Base-by-base conservation (phyloP, 1,140 invertebrate species). In the Pinna nobilis region DNA sequence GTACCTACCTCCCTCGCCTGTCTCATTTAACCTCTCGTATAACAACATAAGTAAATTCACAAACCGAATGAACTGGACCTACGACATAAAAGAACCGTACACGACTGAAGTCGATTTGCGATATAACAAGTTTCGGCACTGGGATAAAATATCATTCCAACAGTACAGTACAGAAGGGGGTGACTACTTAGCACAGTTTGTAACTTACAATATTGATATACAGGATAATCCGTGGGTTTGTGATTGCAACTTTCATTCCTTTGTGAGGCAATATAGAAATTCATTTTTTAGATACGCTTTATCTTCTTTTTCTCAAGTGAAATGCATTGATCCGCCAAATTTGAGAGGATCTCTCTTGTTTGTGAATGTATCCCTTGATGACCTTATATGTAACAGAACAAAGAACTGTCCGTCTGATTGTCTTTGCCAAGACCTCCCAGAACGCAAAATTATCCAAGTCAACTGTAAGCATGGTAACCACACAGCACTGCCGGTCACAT, bases 211-310 rank as follows among this genome's bases (percentile, higher is more conserved):
- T 3, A 23, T 77, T 7, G 70, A 77, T n/a, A n/a, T 77, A 1
- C 32, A 65, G 15, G 4, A 73, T 2, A 77, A 77, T 44, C 65
- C 64, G 6, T 69, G 70, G 65, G 28, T 65, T n/a, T 77, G 75
- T 33, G 75, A 77, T 39, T 77, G 75, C 35, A 30, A 73, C 13
- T 35, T 77, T n/a, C 60, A 77, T 33, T 49, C 64, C 18, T 57
- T 77, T 50, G 33, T 44, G 15, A 47, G 25, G 4, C 47, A 39
- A 32, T 64, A 50, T 37, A 57, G 60, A 39, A 73, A 51, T 39
- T 73, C 65, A 0, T 73, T 73, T 11, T 59, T 32, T 20, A 53
- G n/a, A 60, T 64, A 73, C 18, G 65, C 64, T 15, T 50, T 39
- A 20, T 44, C 39, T n/a, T 53, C 61, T n/a, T 18, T 69, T 7